Evolutionary conservation across 1,140 invertebrate species (phyloP).

Genomic region (Brachionus koreanus): DNA sequence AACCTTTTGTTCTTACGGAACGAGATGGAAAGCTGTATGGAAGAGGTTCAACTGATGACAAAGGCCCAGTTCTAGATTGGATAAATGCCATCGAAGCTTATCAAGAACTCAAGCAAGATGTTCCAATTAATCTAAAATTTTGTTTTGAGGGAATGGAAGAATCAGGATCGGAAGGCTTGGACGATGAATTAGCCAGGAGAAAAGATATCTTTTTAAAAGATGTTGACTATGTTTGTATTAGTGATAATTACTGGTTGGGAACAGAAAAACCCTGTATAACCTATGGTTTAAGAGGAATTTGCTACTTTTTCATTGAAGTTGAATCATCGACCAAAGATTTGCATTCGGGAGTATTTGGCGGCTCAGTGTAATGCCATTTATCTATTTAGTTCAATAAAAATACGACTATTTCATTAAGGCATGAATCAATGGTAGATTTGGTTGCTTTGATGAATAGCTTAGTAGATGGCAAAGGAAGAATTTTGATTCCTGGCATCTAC

Average conservation of each 20-base stretch:
- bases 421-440: constrained; percentile 58
- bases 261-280: constrained; percentile 93
- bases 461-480: constrained; percentile 53
- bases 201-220: constrained; percentile 51
- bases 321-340: constrained; percentile 83
- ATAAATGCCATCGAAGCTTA: constrained; percentile 85
- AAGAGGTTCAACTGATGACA: constrained; percentile 87
- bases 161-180: constrained; percentile 86
- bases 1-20: constrained; percentile 84
- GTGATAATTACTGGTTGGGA: constrained; percentile 97
- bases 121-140: constrained; percentile 86
- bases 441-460: constrained; percentile 51
- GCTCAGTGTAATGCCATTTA: constrained; percentile 63
- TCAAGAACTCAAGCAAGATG: constrained; percentile 63
- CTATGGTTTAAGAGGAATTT: constrained; percentile 85
- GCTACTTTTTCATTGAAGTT: constrained; percentile 85
- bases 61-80: constrained; percentile 78
- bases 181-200: constrained; percentile 69
- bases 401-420: constrained; percentile 47
- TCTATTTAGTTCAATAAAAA: not conserved
- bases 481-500: constrained; percentile 54
- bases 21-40: constrained; percentile 86
- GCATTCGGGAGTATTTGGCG: constrained; percentile 90
- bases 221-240: constrained; percentile 93
- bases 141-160: constrained; percentile 98